Evolutionary conservation across 2,888 invertebrate species (phyloP).

Genomic region (Agrotis clavis): DNA sequence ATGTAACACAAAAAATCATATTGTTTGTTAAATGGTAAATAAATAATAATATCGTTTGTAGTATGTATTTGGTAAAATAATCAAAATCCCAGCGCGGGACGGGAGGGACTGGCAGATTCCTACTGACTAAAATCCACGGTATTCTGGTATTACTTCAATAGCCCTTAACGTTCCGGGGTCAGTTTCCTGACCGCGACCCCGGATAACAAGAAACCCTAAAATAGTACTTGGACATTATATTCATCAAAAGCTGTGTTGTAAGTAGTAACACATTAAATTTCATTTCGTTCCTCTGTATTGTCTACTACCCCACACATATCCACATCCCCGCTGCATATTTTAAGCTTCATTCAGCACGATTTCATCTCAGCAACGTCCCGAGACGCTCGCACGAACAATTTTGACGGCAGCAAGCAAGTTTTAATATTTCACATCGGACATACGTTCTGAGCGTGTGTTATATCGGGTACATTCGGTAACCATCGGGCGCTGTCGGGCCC

Average conservation of each 20-base stretch:
- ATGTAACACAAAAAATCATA: background rate
- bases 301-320: conserved; percentile 3
- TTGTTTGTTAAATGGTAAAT: background rate
- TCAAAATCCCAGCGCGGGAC: no score
- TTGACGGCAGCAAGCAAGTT: conserved; percentile 39
- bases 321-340: conserved; percentile 16
- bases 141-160: no score
- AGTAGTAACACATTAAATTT: no score
- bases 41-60: no score
- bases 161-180: no score
- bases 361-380: conserved; percentile 37
- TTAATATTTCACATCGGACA: conserved; percentile 63
- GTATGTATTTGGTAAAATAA: no score
- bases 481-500: conserved; percentile 8
- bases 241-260: background rate
- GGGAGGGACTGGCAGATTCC: no score
- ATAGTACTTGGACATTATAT: no score
- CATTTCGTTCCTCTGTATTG: conserved; percentile 12
- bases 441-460: conserved; percentile 29
- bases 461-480: conserved; percentile 10
- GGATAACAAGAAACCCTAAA: background rate
- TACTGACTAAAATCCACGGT: no score
- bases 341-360: conserved; percentile 21
- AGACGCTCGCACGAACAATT: conserved; percentile 37
- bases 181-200: no score